phyloP scores from a whole-genome alignment of 2,113 vertebrate genomes.

The Pionites leucogaster region DNA sequence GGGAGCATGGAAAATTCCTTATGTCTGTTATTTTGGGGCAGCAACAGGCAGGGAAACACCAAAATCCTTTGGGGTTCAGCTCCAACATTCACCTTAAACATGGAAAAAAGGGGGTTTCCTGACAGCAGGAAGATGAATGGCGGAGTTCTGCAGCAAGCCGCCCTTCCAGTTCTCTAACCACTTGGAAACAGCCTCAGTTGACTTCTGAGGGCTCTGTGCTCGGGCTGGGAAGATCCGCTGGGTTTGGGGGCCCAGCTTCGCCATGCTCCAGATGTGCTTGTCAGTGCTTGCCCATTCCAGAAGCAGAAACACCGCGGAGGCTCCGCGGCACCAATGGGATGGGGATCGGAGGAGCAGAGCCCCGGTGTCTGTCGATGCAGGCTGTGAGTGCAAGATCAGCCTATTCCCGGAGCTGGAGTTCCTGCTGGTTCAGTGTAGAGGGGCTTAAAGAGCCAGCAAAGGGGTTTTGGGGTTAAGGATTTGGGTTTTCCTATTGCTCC shows the following conservation, averaged over 20 bases:
- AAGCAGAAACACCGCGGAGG: neutral
- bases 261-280: neutral
- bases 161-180: slow-evolving; percentile 42
- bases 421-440: neutral
- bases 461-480: neutral
- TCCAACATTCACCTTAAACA: neutral
- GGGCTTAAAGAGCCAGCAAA: neutral
- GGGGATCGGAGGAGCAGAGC: rapidly evolving
- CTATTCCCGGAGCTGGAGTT: rapidly evolving
- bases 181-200: neutral
- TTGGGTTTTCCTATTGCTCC: neutral
- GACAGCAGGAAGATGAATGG: neutral
- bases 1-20: neutral
- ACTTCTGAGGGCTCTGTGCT: slow-evolving; percentile 19
- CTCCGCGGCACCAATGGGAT: rapidly evolving
- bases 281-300: neutral
- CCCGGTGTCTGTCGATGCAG: rapidly evolving
- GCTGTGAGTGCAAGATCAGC: neutral
- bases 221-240: neutral
- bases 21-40: neutral
- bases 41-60: neutral
- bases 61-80: slow-evolving; percentile 14
- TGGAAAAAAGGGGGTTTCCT: slow-evolving; percentile 57
- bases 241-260: neutral
- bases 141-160: neutral